Base-by-base conservation (phyloP, 2,113 vertebrate genomes). In the Lathamus discolor region DNA sequence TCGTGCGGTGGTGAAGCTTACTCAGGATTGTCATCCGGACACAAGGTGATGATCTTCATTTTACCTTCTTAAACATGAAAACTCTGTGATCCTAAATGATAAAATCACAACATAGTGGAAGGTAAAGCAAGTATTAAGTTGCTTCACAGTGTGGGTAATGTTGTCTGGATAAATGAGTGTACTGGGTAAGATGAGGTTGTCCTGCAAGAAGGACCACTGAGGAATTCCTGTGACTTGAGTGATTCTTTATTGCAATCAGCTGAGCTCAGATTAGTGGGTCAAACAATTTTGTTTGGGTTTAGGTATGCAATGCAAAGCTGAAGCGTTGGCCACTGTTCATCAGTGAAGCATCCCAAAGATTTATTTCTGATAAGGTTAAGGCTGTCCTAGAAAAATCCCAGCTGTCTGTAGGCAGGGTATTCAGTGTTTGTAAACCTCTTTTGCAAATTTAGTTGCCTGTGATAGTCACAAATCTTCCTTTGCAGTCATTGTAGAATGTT, bases 11-110 rank as follows among this genome's bases (percentile, higher is more conserved):
- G 95, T 97, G 83, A 97, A 82, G 49, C 82, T 98, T 69, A 96
- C 97, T 18, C 98, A 98, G 87, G 98, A 98, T 81, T 92, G 94
- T 83, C 96, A 98, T 83, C 96, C 95, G 59, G 97, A 98, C 66
- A 98, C 97, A 75, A 98, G 98, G 98, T 98, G 93, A 85, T 5
- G 25, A 17, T 33, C 70, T 70, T 44, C 24, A 7, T 44, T 59
- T 69, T 19, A 37, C 25, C 22, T 39, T 41, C 41, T 22, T 18
- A 14, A n/a, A 13, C 10, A 9, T 25, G 52, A 64, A 54, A 68
- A 23, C 19, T 28, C 2, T 59, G 33, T 37, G 37, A 10, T 54
- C 28, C 1, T 14, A 73, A 80, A 57, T 31, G 48, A 19, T 39
- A 39, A 39, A 39, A 39, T 9, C 37, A 39, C 37, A 39, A 39